These are phyloP conservation scores for Siniperca obscura DNA, from an alignment of 2,797 vertebrate genomes.

Conservation along the genomic window DNA sequence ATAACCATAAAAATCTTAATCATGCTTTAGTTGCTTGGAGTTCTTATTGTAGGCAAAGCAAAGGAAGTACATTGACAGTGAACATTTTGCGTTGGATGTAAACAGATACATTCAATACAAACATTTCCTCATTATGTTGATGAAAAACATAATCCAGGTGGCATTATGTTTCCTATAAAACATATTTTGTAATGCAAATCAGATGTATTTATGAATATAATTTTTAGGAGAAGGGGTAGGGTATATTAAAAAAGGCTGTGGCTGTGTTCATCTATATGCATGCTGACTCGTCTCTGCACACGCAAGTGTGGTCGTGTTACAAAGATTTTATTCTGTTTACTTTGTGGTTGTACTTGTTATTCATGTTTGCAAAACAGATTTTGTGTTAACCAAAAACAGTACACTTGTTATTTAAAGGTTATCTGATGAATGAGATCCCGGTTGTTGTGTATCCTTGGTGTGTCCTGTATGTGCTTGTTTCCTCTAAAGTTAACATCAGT, in stretches of 20 bases:
- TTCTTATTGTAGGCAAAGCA: not conserved
- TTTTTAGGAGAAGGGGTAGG: not conserved
- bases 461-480: not conserved
- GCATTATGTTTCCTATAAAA: no score
- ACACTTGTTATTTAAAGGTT: not conserved
- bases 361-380: not conserved
- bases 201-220: not conserved
- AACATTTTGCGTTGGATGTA: not conserved
- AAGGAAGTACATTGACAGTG: not conserved
- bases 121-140: not conserved
- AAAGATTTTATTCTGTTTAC: not conserved
- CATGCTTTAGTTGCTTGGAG: not conserved
- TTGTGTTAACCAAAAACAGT: not conserved
- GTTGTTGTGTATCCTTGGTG: not conserved
- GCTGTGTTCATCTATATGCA: not conserved
- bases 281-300: not conserved
- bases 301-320: not conserved
- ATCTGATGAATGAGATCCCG: not conserved
- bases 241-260: not conserved
- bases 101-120: not conserved
- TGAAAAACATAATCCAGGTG: no score
- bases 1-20: not conserved
- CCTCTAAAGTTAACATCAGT: slow-evolving; percentile 53
- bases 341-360: not conserved
- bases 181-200: not conserved